Evolutionary conservation across 2,888 invertebrate species (phyloP).

Genomic region (Caenorhabditis uteleia): DNA sequence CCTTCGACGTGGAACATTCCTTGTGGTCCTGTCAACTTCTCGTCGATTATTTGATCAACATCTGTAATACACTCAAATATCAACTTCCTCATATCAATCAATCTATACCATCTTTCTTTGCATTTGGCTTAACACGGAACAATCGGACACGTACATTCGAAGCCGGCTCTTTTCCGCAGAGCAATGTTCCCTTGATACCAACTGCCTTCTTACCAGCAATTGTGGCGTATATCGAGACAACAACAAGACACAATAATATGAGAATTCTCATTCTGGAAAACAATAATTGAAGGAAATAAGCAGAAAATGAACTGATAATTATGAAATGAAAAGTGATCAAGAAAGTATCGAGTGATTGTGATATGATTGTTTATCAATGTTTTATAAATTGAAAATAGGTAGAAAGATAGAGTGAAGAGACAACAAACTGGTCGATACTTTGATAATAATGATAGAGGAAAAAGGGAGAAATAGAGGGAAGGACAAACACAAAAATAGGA

Average conservation of each 20-base stretch:
- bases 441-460: too few relatives aligned
- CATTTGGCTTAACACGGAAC: slow-evolving; percentile 46
- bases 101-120: slow-evolving; percentile 42
- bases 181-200: slow-evolving; percentile 45
- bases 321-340: too few relatives aligned
- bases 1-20: slow-evolving; percentile 57
- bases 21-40: slow-evolving; percentile 36
- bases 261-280: slow-evolving; percentile 26
- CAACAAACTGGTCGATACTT: too few relatives aligned
- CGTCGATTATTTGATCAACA: slow-evolving; percentile 46
- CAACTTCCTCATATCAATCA: not conserved
- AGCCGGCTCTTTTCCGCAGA: slow-evolving; percentile 51
- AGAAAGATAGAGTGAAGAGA: too few relatives aligned
- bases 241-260: slow-evolving; percentile 14
- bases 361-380: too few relatives aligned
- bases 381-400: too few relatives aligned
- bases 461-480: too few relatives aligned
- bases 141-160: slow-evolving; percentile 45
- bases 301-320: too few relatives aligned
- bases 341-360: too few relatives aligned
- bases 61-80: slow-evolving; percentile 21
- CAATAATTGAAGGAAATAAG: too few relatives aligned
- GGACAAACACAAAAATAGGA: too few relatives aligned
- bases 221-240: slow-evolving; percentile 12
- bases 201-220: slow-evolving; percentile 38